These are phyloP conservation scores for Gymnarchus niloticus DNA, from an alignment of 2,113 vertebrate genomes.

Conservation along the genomic window DNA sequence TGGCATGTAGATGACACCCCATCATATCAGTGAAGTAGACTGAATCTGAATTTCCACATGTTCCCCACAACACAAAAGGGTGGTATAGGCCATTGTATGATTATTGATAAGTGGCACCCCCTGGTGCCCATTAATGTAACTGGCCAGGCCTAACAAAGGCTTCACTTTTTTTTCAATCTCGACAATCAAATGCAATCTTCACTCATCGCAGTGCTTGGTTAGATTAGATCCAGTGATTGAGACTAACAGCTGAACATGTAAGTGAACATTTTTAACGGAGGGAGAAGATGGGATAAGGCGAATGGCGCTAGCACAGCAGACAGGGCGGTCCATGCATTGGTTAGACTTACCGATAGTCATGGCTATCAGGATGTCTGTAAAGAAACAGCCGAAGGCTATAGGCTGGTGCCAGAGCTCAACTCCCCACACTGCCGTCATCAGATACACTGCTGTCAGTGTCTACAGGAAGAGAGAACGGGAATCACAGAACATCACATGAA, in stretches of 20 bases:
- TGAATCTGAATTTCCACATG: no score
- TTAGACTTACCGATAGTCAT: slow-evolving; percentile 55
- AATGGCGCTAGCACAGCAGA: neutral
- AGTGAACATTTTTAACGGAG: no score
- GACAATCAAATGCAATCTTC: neutral
- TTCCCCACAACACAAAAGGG: neutral
- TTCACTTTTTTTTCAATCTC: neutral
- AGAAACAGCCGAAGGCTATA: slow-evolving; percentile 52
- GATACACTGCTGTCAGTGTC: slow-evolving; percentile 52
- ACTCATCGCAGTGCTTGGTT: neutral
- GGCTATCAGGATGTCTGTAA: slow-evolving; percentile 49
- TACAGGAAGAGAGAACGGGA: slow-evolving; percentile 32
- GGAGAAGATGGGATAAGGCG: neutral
- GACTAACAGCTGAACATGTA: no score
- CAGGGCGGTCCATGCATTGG: neutral
- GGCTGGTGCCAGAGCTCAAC: slow-evolving; percentile 58
- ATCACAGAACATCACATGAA: neutral
- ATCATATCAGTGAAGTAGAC: no score
- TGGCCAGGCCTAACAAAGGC: neutral
- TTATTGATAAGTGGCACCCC: neutral
- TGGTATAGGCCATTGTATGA: neutral
- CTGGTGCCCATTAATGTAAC: neutral
- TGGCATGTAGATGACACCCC: no score
- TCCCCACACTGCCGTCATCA: slow-evolving; percentile 49
- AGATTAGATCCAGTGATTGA: neutral